These are phyloP conservation scores for Panzeria rudis DNA, from an alignment of 2,888 invertebrate species.

Conservation along the genomic window DNA sequence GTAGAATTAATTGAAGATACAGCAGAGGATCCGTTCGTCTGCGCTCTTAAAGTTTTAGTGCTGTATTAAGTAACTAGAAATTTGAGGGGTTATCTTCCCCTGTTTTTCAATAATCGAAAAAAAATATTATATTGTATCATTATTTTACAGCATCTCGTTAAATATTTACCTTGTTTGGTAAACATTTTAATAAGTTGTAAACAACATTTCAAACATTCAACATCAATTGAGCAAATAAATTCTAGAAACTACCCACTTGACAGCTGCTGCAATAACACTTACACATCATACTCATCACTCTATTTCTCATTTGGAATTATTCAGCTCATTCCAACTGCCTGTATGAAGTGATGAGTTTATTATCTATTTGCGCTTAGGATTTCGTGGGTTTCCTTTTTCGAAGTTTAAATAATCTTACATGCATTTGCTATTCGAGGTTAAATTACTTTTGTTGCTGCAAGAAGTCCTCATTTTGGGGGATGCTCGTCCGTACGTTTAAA, in stretches of 20 bases:
- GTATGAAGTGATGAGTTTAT: conserved; percentile 62
- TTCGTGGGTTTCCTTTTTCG: conserved; percentile 61
- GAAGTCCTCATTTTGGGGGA: conserved; percentile 31
- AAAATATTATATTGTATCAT: conserved; percentile 41
- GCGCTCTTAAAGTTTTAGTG: background rate
- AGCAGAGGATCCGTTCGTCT: too few species aligned
- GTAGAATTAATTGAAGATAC: too few species aligned
- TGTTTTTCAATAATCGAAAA: background rate
- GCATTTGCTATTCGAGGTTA: conserved; percentile 57
- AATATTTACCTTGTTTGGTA: conserved; percentile 73
- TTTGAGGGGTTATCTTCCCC: background rate
- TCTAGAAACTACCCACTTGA: conserved; percentile 69
- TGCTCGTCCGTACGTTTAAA: conserved; percentile 16
- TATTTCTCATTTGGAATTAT: background rate
- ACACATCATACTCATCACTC: conserved; percentile 7
- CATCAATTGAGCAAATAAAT: conserved; percentile 68
- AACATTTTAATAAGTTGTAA: conserved; percentile 72
- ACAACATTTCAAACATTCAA: conserved; percentile 61
- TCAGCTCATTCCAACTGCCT: background rate
- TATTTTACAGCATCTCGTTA: conserved; percentile 58
- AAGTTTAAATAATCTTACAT: conserved; percentile 26
- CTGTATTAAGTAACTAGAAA: background rate
- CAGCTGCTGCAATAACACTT: conserved; percentile 72
- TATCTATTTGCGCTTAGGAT: conserved; percentile 68
- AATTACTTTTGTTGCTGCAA: conserved; percentile 4